Base-by-base conservation (phyloP, 2,797 vertebrate genomes). In the Xenentodon cancila region DNA sequence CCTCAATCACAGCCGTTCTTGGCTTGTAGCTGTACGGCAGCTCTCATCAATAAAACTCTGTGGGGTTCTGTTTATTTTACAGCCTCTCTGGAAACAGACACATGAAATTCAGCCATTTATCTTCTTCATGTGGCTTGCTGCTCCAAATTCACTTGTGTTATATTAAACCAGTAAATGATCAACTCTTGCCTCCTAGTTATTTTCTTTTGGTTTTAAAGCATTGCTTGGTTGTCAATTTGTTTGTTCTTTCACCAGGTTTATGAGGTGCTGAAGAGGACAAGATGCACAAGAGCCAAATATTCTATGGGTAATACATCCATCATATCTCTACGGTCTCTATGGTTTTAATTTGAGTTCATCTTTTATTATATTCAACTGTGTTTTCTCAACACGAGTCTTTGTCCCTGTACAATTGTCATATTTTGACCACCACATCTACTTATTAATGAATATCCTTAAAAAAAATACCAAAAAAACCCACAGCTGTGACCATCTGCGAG, bases 231-330 rank as follows among this genome's bases (percentile, higher is more conserved):
- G 50, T 15, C 9, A 20, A 19, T 68, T 45, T 42, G n/a, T 70
- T 47, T 59, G 88, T 0, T 88, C 0, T 81, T 43, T 82, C 44
- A 2, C 17, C 66, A 99, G 97, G 97, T 99, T 59, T 97, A 94
- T 48, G 97, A 97, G 86, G 95, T 99, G 25, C 60, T 99, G 85
- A 98, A 99, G 77, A 94, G 97, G 79, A 96, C 95, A 0, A 95
- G 94, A 0, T 97, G 95, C 87, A 95, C 91, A 18, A 93, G 88
- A 66, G 92, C 94, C 66, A 96, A 96, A 79, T 95, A 96, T 71
- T 91, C 92, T 87, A 96, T 97, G 95, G 96, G 97, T 99, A 93
- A 95, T 93, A 52, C 5, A 21, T 43, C 32, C 21, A 12, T 27
- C 22, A 15, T 58, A 8, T 40, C 15, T 48, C 18, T 16, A 4